A percentile compares a stretch with the other conserved stretches of the same genome.
These are phyloP conservation scores for Muscicapa comitata DNA, from an alignment of 2,797 vertebrate genomes.

Conservation along the genomic window DNA sequence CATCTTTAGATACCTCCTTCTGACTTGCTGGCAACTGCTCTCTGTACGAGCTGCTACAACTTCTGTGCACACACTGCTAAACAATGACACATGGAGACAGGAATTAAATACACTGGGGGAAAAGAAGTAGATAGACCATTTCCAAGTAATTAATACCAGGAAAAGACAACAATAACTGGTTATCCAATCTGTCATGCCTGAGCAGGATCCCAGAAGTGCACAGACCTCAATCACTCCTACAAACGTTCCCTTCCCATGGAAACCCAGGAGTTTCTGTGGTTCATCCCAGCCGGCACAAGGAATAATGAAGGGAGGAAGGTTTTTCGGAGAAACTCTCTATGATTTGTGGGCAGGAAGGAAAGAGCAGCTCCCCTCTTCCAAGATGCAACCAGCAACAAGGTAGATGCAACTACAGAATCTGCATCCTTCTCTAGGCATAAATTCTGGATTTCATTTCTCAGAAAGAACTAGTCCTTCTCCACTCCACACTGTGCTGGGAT, in stretches of 20 bases:
- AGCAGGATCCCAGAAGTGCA: not conserved
- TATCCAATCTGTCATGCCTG: not conserved
- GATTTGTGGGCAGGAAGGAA: not conserved
- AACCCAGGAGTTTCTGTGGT: not conserved
- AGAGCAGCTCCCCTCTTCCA: not conserved
- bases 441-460: not conserved
- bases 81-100: not conserved
- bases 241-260: not conserved
- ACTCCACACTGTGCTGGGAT: not conserved
- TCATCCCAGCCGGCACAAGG: not conserved
- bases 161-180: not conserved
- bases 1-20: not conserved
- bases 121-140: not conserved
- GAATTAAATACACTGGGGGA: not conserved
- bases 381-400: rapidly evolving
- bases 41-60: not conserved
- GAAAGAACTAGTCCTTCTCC: not conserved
- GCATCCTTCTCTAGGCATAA: not conserved
- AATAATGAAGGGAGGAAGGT: not conserved
- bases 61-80: not conserved
- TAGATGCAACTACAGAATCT: not conserved
- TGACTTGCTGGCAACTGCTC: not conserved
- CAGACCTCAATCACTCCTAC: not conserved
- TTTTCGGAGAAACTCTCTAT: not conserved
- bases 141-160: not conserved